Conservation (phyloP, 2,888 invertebrate genomes). For the Sinodicranocentrus sp. region DNA sequence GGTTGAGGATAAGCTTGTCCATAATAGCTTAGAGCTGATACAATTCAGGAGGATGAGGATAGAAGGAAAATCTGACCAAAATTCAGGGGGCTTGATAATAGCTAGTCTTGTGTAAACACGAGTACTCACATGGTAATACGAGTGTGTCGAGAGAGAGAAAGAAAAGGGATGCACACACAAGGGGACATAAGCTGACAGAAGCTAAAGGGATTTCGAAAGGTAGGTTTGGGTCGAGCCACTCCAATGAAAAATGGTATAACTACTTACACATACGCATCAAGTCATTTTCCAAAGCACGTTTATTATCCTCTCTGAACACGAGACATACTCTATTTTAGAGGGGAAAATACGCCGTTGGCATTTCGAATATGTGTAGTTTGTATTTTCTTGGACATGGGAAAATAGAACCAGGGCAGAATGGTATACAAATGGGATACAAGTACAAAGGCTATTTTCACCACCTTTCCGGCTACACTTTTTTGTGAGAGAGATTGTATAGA, state of each 20-base stretch:
- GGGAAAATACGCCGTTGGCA: constrained; percentile 47
- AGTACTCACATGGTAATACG: constrained; percentile 17
- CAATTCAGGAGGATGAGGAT: constrained; percentile 38
- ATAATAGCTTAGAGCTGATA: constrained; percentile 37
- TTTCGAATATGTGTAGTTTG: constrained; percentile 3
- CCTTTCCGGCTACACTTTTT: not conserved
- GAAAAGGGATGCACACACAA: too few species aligned
- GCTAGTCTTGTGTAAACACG: constrained; percentile 27
- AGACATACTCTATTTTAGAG: constrained; percentile 39
- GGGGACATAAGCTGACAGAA: constrained; percentile 55
- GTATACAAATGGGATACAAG: too few species aligned
- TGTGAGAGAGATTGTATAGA: too few species aligned
- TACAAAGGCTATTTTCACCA: constrained; percentile 7
- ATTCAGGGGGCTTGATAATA: constrained; percentile 38
- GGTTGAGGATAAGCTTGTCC: constrained; percentile 42
- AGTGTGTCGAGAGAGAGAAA: too few species aligned
- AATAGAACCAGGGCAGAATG: not conserved
- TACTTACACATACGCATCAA: constrained; percentile 46
- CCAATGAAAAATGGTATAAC: constrained; percentile 58
- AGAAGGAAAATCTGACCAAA: constrained; percentile 54
- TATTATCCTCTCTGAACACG: constrained; percentile 44
- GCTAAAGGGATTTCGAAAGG: constrained; percentile 61
- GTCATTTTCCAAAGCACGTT: constrained; percentile 42
- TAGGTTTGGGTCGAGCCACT: constrained; percentile 30
- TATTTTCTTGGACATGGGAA: not conserved